Conservation (phyloP, 1,140 invertebrate species). For the Saccostrea echinata region DNA sequence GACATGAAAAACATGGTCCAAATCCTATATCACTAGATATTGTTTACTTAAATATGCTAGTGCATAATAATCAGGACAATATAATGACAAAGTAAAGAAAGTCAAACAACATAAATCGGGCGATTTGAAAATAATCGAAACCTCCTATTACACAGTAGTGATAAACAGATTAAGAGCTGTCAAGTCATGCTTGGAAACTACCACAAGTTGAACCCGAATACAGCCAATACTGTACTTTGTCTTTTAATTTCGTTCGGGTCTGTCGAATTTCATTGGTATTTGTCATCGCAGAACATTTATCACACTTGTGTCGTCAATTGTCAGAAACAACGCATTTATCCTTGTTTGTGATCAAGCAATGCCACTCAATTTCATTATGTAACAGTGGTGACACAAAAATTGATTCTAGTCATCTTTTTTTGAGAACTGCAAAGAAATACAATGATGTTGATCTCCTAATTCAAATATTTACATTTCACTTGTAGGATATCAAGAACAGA, state of each 20-base stretch:
- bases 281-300: neutral
- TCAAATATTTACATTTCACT: slow-evolving; percentile 34
- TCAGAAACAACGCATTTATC: neutral
- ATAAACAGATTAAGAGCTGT: too few species aligned
- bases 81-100: too few species aligned
- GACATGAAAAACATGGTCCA: too few species aligned
- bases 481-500: neutral
- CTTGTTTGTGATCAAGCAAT: neutral
- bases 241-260: neutral
- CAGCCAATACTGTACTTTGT: neutral
- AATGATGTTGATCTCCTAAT: slow-evolving; percentile 20
- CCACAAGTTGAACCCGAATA: neutral
- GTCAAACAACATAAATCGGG: too few species aligned
- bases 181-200: neutral
- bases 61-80: too few species aligned
- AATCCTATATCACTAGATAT: too few species aligned
- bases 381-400: slow-evolving; percentile 18
- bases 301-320: neutral
- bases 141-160: neutral
- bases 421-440: neutral
- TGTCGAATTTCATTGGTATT: neutral
- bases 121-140: too few species aligned
- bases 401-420: neutral
- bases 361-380: neutral
- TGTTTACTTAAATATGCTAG: too few species aligned